Evolutionary conservation across 2,113 vertebrate genomes (phyloP).

Genomic region (Equus quagga): DNA sequence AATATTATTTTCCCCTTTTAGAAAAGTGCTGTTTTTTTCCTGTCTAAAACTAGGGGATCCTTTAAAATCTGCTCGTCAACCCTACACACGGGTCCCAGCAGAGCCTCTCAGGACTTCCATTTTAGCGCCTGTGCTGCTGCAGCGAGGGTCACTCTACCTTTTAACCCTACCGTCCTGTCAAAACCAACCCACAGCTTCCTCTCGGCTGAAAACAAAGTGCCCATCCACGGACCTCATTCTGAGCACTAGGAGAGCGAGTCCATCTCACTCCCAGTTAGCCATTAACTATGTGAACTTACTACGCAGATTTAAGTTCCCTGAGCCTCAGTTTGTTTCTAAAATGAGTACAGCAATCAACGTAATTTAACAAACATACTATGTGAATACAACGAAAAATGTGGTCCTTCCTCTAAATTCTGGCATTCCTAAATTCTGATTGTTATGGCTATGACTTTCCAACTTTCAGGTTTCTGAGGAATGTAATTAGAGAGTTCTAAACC

Average conservation of each 20-base stretch:
- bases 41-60: not conserved
- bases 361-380: not conserved
- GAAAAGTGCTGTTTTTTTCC: not conserved
- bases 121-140: not conserved
- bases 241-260: not conserved
- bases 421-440: not conserved
- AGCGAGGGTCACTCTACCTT: not conserved
- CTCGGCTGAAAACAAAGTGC: not conserved
- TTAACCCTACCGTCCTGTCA: not conserved
- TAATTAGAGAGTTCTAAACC: not conserved
- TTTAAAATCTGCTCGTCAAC: not conserved
- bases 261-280: not conserved
- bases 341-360: not conserved
- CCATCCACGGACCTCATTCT: not conserved
- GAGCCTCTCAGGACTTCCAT: not conserved
- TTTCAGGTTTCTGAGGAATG: not conserved
- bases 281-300: not conserved
- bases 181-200: not conserved
- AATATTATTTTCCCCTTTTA: not conserved
- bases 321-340: not conserved
- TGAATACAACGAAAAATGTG: not conserved
- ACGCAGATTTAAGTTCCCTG: not conserved
- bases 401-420: not conserved
- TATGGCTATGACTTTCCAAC: not conserved
- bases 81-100: not conserved